These are phyloP conservation scores for Myotis davidii DNA, from an alignment of 2,113 vertebrate species.

Conservation along the genomic window DNA sequence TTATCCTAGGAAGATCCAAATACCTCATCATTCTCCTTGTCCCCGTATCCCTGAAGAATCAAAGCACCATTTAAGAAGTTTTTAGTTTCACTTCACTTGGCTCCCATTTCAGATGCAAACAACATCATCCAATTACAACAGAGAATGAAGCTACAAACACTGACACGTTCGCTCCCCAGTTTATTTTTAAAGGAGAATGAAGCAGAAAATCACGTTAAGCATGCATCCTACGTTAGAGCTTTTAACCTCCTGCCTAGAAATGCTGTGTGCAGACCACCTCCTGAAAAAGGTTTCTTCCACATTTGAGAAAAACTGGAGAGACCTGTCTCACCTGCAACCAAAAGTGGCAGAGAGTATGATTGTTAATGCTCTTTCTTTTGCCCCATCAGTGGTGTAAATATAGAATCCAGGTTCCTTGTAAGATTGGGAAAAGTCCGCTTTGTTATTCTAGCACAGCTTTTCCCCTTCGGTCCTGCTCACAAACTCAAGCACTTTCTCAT, in stretches of 20 bases:
- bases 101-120: constrained; percentile 66
- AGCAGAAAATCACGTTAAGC: constrained; percentile 78
- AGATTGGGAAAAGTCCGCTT: neutral
- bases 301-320: neutral
- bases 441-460: neutral
- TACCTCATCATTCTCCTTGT: constrained; percentile 48
- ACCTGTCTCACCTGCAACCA: neutral
- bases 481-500: neutral
- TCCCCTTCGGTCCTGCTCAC: neutral
- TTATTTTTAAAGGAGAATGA: constrained; percentile 75
- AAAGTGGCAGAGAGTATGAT: neutral
- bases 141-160: constrained; percentile 70
- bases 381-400: neutral
- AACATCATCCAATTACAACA: constrained; percentile 65
- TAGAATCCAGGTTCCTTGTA: neutral
- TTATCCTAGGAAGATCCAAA: constrained; percentile 62
- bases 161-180: constrained; percentile 49
- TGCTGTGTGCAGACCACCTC: neutral
- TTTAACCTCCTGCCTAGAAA: constrained; percentile 57
- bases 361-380: neutral
- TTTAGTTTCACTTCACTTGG: constrained; percentile 52
- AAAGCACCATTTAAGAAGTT: constrained; percentile 67
- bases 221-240: constrained; percentile 53
- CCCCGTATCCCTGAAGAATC: constrained; percentile 47
- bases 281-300: constrained; percentile 22